A percentile compares a stretch with the other conserved stretches of the same genome.
Evolutionary conservation across 2,888 invertebrate genomes (phyloP).

Genomic region (Nezara viridula): DNA sequence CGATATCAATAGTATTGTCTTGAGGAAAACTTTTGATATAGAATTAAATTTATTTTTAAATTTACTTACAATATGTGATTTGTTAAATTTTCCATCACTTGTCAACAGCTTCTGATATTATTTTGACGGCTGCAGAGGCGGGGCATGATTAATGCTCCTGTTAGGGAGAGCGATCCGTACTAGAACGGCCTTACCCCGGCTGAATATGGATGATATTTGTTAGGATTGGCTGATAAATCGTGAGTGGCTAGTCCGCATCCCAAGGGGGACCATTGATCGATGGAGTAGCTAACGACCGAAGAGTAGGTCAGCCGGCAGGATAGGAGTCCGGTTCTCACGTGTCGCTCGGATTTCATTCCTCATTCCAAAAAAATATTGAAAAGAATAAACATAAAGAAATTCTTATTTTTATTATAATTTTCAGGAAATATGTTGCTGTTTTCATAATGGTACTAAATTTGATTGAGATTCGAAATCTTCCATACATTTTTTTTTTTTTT

Average conservation of each 20-base stretch:
- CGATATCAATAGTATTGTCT: too few species aligned
- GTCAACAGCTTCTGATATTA: background rate
- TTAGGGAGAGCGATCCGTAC: background rate
- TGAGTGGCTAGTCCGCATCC: background rate
- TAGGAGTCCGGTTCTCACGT: background rate
- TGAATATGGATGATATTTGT: conserved; percentile 41
- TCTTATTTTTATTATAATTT: too few species aligned
- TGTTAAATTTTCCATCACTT: background rate
- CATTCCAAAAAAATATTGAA: too few species aligned
- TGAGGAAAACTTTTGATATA: too few species aligned
- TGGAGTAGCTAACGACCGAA: conserved; percentile 1
- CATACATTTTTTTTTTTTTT: too few species aligned
- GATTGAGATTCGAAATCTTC: too few species aligned
- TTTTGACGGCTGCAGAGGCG: background rate
- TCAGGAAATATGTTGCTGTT: too few species aligned
- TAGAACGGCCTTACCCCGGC: background rate
- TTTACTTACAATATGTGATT: background rate
- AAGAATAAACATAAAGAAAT: too few species aligned
- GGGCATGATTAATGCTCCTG: background rate
- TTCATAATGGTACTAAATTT: too few species aligned
- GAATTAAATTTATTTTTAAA: too few species aligned
- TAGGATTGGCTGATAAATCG: conserved; percentile 23
- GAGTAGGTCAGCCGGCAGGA: background rate
- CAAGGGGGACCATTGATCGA: background rate
- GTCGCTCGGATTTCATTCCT: background rate